Base-by-base conservation (phyloP, 37 sponge, comb jelly and placozoan genomes). In the Aplysina aerophoba region DNA sequence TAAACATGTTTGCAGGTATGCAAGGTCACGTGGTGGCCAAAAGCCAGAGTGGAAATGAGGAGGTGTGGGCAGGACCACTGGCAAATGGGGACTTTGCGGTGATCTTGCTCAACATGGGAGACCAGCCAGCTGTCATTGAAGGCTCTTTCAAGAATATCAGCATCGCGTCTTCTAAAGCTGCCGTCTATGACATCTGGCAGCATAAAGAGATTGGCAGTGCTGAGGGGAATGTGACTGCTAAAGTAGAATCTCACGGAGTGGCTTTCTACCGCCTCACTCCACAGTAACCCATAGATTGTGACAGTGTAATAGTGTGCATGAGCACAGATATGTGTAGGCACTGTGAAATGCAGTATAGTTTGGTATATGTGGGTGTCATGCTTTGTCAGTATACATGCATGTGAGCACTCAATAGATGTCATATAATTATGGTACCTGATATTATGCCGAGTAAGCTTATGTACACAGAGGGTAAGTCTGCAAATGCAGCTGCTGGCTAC, bases 31-130 rank as follows among this genome's bases (percentile, higher is more conserved):
- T 75, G 56, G 68, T 84, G 33, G 60, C 40, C n/a, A 28, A 31
- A 24, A 82, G 35, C 44, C 20, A 61, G 36, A 41, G 74, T 75
- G 86, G 85, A 0, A 39, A 27, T 22, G 39, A 16, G 17, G 95
- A 95, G 78, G 90, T 95, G 78, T 95, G 95, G 95, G 79, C 81
- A 56, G 88, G 84, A 11, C 92, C 90, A 1, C 81, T 95, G 39
- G 20, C 80, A 1, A 54, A 78, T 66, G 82, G 85, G 0, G 33
- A 80, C 17, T 58, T 79, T 83, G 90, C 88, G 25, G 90, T 85
- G 33, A 24, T 95, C 2, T 71, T 92, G 40, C 79, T 95, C 31
- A 95, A 95, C 58, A 64, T 85, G 17, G 88, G 86, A 28, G 30
- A 58, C 44, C 13, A 25, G 14, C 31, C 65, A 0, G 77, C 67